A percentile compares a stretch with the other conserved stretches of the same genome.
Evolutionary conservation across 2,888 invertebrate species (phyloP).

Genomic region (Catocala sponsa): DNA sequence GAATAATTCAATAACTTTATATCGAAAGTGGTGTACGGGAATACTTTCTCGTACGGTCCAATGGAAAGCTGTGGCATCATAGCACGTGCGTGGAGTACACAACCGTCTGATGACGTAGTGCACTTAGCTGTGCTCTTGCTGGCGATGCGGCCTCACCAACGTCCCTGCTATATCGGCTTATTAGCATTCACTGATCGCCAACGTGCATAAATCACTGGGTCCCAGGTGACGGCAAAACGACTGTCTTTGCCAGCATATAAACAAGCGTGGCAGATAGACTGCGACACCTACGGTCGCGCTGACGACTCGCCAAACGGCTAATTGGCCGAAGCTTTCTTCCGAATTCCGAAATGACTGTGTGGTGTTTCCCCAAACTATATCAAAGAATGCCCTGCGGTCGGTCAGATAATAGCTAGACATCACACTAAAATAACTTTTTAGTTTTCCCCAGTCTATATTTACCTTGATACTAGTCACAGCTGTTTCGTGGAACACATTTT

Average conservation of each 20-base stretch:
- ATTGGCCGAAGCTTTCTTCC: conserved; percentile 59
- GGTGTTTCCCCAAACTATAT: conserved; percentile 69
- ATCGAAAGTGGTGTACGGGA: conserved; percentile 33
- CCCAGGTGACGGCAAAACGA: conserved; percentile 69
- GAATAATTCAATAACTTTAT: conserved; percentile 9
- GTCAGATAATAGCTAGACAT: conserved; percentile 33
- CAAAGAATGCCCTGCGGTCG: conserved; percentile 46
- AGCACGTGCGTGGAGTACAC: conserved; percentile 60
- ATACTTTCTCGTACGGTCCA: conserved; percentile 50
- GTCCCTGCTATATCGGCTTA: conserved; percentile 47
- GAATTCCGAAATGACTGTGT: conserved; percentile 62
- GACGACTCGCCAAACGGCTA: conserved; percentile 63
- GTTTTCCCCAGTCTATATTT: conserved; percentile 14
- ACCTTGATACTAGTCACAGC: conserved; percentile 9
- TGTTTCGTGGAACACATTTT: conserved; percentile 10
- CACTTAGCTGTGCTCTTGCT: conserved; percentile 28
- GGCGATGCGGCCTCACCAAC: conserved; percentile 24
- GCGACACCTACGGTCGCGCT: conserved; percentile 57
- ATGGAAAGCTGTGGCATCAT: conserved; percentile 51
- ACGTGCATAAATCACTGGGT: conserved; percentile 69
- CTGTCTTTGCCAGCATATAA: conserved; percentile 70
- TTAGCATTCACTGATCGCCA: conserved; percentile 69
- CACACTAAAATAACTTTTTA: conserved; percentile 22
- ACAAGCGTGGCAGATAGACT: conserved; percentile 64
- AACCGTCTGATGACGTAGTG: conserved; percentile 36